These are phyloP conservation scores for Bombus sibiricus DNA, from an alignment of 1,140 invertebrate genomes.

Conservation along the genomic window DNA sequence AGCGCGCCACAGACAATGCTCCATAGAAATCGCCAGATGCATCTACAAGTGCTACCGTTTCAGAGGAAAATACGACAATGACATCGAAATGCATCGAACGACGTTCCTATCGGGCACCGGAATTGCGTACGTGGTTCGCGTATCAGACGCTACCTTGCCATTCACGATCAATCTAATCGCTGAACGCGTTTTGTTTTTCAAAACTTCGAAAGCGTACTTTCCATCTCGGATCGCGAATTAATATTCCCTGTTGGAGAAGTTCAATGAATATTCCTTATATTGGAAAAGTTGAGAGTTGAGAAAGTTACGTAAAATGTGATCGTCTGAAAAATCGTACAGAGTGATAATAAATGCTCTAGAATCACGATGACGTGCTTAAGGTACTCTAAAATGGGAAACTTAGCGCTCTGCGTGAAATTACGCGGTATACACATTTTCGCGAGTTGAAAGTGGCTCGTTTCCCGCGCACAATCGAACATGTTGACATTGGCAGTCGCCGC, in stretches of 20 bases:
- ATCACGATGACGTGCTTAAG: not conserved
- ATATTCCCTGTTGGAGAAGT: not conserved
- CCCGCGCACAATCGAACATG: slow-evolving; percentile 53
- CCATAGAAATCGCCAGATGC: slow-evolving; percentile 58
- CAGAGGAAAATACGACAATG: slow-evolving; percentile 37
- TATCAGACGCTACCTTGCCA: not conserved
- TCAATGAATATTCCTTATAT: not conserved
- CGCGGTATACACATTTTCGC: not conserved
- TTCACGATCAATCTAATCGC: not conserved
- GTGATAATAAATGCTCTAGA: not conserved
- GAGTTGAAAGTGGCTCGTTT: slow-evolving; percentile 42
- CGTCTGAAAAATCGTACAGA: not conserved
- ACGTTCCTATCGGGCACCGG: not conserved
- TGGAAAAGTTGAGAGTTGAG: not conserved
- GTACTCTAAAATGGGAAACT: not conserved
- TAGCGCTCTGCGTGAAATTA: not conserved
- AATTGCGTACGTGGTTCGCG: slow-evolving; percentile 29
- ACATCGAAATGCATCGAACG: slow-evolving; percentile 49
- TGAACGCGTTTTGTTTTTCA: not conserved
- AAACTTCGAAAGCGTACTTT: not conserved
- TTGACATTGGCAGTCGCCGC: slow-evolving; percentile 64
- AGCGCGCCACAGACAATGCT: slow-evolving; percentile 61
- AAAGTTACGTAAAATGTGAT: no score
- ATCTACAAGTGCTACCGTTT: slow-evolving; percentile 29
- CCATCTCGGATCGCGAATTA: not conserved